Percentiles rank a stretch among this genome's conserved stretches.
Evolutionary conservation across 1,140 invertebrate species (phyloP).

Genomic region (Kradibia gibbosae): DNA sequence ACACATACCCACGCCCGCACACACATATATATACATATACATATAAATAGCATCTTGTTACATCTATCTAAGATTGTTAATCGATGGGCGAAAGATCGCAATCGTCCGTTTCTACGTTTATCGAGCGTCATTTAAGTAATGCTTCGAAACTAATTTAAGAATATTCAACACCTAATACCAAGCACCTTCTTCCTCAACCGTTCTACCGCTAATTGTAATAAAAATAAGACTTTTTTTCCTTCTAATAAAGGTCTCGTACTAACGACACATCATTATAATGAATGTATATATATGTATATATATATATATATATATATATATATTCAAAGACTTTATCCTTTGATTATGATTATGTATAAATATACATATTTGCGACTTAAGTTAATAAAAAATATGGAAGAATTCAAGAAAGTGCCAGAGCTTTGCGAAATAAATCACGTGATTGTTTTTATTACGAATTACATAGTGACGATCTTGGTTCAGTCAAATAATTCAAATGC

Average conservation of each 20-base stretch:
- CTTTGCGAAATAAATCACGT: constrained; percentile 9
- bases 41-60: constrained; percentile 49
- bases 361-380: neutral
- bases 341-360: neutral
- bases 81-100: constrained; percentile 54
- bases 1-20: neutral
- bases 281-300: neutral
- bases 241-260: neutral
- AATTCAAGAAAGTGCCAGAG: constrained; percentile 30
- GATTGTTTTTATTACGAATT: neutral
- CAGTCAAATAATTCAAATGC: constrained; percentile 38
- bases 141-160: neutral
- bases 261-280: neutral
- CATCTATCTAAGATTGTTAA: constrained; percentile 49
- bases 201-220: neutral
- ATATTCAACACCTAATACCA: neutral
- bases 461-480: neutral
- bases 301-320: too few species aligned
- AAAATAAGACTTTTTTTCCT: neutral
- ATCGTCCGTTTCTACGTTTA: constrained; percentile 35
- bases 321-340: neutral
- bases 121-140: constrained; percentile 14
- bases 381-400: neutral
- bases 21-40: constrained; percentile 12
- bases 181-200: constrained; percentile 29